These are phyloP conservation scores for Spondyliosoma cantharus DNA, from an alignment of 2,797 vertebrate genomes.

Conservation along the genomic window DNA sequence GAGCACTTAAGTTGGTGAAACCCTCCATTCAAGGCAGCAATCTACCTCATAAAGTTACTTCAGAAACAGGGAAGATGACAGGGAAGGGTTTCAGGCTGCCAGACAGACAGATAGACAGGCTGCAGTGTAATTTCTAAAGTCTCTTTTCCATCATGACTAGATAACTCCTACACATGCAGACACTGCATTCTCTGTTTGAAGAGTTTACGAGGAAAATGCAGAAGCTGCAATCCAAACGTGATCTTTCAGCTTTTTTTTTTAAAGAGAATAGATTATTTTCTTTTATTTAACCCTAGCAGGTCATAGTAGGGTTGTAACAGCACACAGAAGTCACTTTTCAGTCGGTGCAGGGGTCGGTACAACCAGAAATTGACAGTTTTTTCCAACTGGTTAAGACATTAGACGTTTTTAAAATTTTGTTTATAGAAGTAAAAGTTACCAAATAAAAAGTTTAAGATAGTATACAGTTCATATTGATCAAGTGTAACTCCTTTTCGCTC, in stretches of 20 bases:
- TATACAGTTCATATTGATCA: background rate
- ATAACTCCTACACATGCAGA: background rate
- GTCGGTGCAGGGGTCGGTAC: too few species aligned
- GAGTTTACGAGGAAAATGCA: background rate
- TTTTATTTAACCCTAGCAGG: background rate
- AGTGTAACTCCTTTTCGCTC: background rate
- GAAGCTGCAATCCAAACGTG: background rate
- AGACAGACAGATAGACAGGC: too few species aligned
- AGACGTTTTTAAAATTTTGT: too few species aligned
- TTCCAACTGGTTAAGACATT: too few species aligned
- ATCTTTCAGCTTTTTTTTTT: background rate
- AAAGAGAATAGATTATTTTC: background rate
- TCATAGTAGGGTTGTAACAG: background rate
- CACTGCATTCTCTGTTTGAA: background rate
- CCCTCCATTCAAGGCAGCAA: background rate
- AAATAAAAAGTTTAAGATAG: too few species aligned
- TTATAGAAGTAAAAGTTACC: too few species aligned
- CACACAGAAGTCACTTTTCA: too few species aligned
- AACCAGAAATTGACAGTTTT: too few species aligned
- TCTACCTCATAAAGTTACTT: background rate
- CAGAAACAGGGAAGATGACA: background rate
- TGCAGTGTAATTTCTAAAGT: background rate
- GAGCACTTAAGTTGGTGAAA: constrained; percentile 9
- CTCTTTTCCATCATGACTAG: background rate
- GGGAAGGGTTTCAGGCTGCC: background rate